Evolutionary conservation across 2,113 vertebrate genomes (phyloP), one percentile per base, ranked within the genome.

Genomic region (Cottus gobio): DNA sequence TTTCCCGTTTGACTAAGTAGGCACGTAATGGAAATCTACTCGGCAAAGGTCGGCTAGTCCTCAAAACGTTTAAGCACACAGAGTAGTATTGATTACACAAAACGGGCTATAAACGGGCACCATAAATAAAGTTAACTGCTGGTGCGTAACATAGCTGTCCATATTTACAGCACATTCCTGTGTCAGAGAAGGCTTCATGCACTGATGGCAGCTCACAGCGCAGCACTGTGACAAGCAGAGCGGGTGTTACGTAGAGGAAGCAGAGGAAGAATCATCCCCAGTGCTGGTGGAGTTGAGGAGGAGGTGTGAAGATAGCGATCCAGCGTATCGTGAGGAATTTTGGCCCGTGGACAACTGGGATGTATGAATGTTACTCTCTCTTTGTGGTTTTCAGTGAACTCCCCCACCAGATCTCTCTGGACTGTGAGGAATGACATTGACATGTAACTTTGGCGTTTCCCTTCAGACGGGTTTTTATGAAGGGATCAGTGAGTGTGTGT

Each of bases 81-180:
- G 66, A 28, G 34, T 69, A 34, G 80, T 71, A 70, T 30, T 36
- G 56, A 44, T 78, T 1, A 76, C 61, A 69, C 24, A 58, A 62
- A 86, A 46, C 31, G 3, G 7, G 30, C 34, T 31, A 30, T 22
- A 80, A 79, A 78, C 30, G 18, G 18, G 46, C 72, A 54, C 44
- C 11, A 80, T 83, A 78, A 88, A 87, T 81, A 65, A 71, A 48
- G 80, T 85, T 83, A 84, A 87, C 39, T 37, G 56, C 70, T 64
- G 48, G 7, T 34, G 54, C 73, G 69, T 77, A 66, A 71, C 71
- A 66, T 7, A 64, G 64, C 52, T 24, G 69, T 80, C 56, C 54
- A 5, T 91, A 93, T 92, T 89, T 92, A 93, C 92, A 93, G 83
- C 66, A 65, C 85, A 86, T 89, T 84, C 81, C 65, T 57, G 73